Conservation (phyloP, 2,888 invertebrate genomes). For the Callinectes sapidus region DNA sequence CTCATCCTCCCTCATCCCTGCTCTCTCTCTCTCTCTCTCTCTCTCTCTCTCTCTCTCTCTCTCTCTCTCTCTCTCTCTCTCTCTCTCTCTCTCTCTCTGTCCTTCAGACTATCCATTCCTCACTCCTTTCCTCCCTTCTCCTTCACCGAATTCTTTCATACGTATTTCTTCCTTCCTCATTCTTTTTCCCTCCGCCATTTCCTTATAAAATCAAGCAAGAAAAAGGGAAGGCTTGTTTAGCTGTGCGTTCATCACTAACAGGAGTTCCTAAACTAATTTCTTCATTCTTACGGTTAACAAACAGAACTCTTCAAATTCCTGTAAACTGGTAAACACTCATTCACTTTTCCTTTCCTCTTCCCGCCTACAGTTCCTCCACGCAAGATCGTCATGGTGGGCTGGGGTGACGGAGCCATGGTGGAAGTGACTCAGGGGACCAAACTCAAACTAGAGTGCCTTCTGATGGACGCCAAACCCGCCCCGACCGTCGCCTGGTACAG, state of each 20-base stretch:
- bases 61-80: neutral
- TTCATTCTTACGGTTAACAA: neutral
- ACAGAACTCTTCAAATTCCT: neutral
- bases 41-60: neutral
- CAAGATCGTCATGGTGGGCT: slow-evolving; percentile 50
- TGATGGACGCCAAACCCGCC: slow-evolving; percentile 48
- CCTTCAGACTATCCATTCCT: neutral
- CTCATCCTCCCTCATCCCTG: neutral
- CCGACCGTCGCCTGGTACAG: slow-evolving; percentile 57
- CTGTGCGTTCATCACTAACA: neutral
- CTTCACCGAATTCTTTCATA: neutral
- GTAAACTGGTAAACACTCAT: neutral
- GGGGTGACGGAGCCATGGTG: slow-evolving; percentile 38
- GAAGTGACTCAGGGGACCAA: slow-evolving; percentile 44
- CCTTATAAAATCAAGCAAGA: neutral
- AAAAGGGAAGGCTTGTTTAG: neutral
- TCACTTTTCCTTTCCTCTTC: neutral
- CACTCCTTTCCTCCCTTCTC: neutral
- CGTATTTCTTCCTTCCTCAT: neutral
- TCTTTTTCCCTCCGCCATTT: neutral
- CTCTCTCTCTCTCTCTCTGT: neutral
- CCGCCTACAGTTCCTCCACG: slow-evolving; percentile 41
- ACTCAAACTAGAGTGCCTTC: slow-evolving; percentile 49
- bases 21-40: neutral
- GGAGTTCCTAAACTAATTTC: neutral